Percentiles rank a stretch among this genome's conserved stretches.
Evolutionary conservation across 1,140 invertebrate genomes (phyloP).

Genomic region (Lordiphosa clarofinis): DNA sequence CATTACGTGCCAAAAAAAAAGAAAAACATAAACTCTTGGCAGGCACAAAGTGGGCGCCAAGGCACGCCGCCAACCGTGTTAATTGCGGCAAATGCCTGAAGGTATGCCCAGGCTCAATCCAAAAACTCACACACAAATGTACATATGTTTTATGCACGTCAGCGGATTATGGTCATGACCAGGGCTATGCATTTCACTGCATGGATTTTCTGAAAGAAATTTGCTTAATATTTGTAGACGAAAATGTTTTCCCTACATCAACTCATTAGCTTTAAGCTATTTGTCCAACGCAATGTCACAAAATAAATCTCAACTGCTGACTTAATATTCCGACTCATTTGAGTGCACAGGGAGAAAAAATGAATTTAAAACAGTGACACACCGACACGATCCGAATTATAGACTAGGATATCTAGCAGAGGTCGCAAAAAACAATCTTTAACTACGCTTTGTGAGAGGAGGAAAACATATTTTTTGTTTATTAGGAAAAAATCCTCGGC

Average conservation of each 20-base stretch:
- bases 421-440: too few species aligned
- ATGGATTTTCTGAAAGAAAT: conserved; percentile 20
- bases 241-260: conserved; percentile 19
- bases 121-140: conserved; percentile 6
- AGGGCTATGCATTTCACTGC: conserved; percentile 8
- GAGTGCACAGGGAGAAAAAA: conserved; percentile 25
- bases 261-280: conserved; percentile 44
- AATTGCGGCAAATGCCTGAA: conserved; percentile 71
- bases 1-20: conserved; percentile 59
- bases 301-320: conserved; percentile 28
- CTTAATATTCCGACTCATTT: conserved; percentile 71
- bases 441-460: too few species aligned
- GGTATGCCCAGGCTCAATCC: conserved; percentile 47
- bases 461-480: too few species aligned
- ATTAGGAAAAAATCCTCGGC: too few species aligned
- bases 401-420: too few species aligned
- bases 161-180: conserved; percentile 31
- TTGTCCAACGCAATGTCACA: conserved; percentile 12
- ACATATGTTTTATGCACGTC: conserved; percentile 45
- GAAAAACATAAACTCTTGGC: conserved; percentile 27
- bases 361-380: too few species aligned
- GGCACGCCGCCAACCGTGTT: conserved; percentile 70
- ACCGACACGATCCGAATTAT: too few species aligned
- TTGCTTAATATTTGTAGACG: neutral
- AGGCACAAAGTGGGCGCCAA: conserved; percentile 65